These are phyloP conservation scores for Dendrolimus kikuchii DNA, from an alignment of 1,140 invertebrate genomes.

Conservation along the genomic window DNA sequence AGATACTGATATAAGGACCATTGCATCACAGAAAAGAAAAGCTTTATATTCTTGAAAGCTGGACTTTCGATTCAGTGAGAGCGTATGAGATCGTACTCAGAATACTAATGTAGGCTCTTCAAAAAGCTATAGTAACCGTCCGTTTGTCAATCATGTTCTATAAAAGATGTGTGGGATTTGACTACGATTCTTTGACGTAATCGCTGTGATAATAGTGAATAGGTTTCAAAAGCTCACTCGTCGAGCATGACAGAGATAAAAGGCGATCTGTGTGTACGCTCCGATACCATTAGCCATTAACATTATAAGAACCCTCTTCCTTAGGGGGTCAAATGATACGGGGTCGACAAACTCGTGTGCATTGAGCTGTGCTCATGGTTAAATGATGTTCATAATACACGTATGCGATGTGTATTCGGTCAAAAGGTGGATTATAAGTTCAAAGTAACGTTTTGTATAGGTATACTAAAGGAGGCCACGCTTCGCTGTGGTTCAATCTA, in stretches of 20 bases:
- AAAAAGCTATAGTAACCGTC: constrained; percentile 1
- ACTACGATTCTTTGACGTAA: not conserved
- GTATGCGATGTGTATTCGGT: constrained; percentile 4
- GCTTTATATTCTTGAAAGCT: constrained; percentile 16
- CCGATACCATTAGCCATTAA: constrained; percentile 38
- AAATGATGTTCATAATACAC: constrained; percentile 19
- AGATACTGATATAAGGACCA: constrained; percentile 33
- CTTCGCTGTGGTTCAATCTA: too few species aligned
- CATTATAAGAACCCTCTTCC: constrained; percentile 48
- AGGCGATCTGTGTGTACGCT: constrained; percentile 27
- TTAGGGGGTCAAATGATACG: constrained; percentile 37
- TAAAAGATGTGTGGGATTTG: too few species aligned
- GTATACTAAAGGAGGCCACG: not conserved
- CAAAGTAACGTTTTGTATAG: constrained; percentile 11
- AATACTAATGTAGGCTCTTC: constrained; percentile 22
- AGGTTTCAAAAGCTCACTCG: constrained; percentile 17
- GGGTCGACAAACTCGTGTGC: constrained; percentile 48
- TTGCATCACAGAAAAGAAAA: constrained; percentile 24
- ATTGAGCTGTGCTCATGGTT: constrained; percentile 31
- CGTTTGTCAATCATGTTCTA: too few species aligned
- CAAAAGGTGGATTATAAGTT: constrained; percentile 17
- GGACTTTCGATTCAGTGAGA: constrained; percentile 13
- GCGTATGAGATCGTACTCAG: constrained; percentile 1
- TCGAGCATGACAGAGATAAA: constrained; percentile 49
- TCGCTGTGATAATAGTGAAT: constrained; percentile 8